These are phyloP conservation scores for Cataglyphis cursor DNA, from an alignment of 2,888 invertebrate species.

Conservation along the genomic window DNA sequence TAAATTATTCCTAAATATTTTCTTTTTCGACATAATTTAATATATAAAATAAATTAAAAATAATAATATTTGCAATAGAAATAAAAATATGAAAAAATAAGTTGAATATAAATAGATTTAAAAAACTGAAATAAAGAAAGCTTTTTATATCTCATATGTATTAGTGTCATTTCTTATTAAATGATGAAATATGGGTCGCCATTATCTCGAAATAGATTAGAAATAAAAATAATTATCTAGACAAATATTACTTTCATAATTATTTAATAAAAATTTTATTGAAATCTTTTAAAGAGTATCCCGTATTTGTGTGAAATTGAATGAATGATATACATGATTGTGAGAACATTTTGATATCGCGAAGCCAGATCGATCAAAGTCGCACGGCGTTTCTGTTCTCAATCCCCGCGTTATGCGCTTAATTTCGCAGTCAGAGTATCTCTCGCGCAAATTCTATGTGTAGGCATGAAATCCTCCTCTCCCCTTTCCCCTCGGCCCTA, in stretches of 20 bases:
- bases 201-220: background rate
- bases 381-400: slow-evolving; percentile 8
- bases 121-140: background rate
- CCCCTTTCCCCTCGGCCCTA: no score
- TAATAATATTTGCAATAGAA: background rate
- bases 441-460: slow-evolving; percentile 40
- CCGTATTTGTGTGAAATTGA: background rate
- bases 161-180: background rate
- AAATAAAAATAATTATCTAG: background rate
- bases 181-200: background rate
- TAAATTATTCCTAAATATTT: background rate
- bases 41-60: background rate
- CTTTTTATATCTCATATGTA: background rate
- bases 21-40: background rate
- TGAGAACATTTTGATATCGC: slow-evolving; percentile 16
- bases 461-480: background rate
- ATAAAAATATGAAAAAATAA: background rate
- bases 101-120: background rate
- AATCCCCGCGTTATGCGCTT: slow-evolving; percentile 14
- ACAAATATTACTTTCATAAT: slow-evolving; percentile 9
- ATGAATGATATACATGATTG: background rate
- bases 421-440: slow-evolving; percentile 40
- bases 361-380: slow-evolving; percentile 27
- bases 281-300: background rate
- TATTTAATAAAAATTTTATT: slow-evolving; percentile 21